Base-by-base conservation (phyloP, 2,113 vertebrate species). In the Aix galericulata region DNA sequence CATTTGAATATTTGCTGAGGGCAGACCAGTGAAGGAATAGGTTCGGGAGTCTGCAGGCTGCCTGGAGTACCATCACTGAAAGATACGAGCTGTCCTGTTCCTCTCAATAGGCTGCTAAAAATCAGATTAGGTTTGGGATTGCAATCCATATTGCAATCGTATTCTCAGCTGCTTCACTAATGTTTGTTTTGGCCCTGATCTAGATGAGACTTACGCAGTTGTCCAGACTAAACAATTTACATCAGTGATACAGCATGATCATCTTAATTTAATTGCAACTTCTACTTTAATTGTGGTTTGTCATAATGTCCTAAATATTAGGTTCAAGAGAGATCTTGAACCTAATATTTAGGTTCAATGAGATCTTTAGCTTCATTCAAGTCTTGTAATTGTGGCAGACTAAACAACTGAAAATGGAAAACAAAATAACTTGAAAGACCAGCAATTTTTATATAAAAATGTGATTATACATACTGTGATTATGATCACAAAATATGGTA, bases 31-130 rank as follows among this genome's bases (percentile, higher is more conserved):
- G 48, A 11, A 50, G 48, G 48, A 90, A 72, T 7, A 38, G n/a
- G 7, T 21, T 38, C 55, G 9, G n/a, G 31, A 82, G 40, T 17
- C 50, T 67, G 13, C 42, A 77, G 46, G 10, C 56, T 78, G 44
- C 46, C 21, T 34, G 40, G n/a, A 58, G 26, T 9, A 59, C 17
- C 2, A 3, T 50, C 18, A 38, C 34, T 50, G 58, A 71, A 64
- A 80, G 38, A 36, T 1, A 53, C 0, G 1, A 78, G n/a, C 34
- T 21, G 44, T 38, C 44, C 55, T 1, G 0, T 27, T 53, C 44
- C 46, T 53, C 63, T 64, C 56, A 32, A 3, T 3, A 9, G 59
- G 44, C 62, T 29, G 38, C 63, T 42, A 29, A 53, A 67, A 11
- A 50, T 23, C 48, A 25, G 48, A 50, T 12, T 11, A 29, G 23